Percentiles rank a stretch among this genome's conserved stretches.
Evolutionary conservation across 2,888 invertebrate genomes (phyloP).

Genomic region (Rhimphoctona megacephalus): DNA sequence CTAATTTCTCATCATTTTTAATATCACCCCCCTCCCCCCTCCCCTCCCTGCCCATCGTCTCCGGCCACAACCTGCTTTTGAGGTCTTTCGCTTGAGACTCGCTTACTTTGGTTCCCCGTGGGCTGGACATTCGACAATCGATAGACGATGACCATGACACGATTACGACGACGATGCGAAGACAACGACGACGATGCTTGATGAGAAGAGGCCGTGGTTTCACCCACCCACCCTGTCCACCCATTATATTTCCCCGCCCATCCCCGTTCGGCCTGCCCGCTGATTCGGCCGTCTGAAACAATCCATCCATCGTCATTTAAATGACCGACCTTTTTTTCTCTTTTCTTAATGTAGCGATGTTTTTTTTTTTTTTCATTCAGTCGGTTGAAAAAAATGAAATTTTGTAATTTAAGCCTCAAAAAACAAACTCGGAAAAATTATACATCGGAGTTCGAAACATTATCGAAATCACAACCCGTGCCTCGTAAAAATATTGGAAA

Average conservation of each 20-base stretch:
- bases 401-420: not conserved
- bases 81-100: slow-evolving; percentile 53
- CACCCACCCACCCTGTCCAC: slow-evolving; percentile 85
- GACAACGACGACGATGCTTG: slow-evolving; percentile 83
- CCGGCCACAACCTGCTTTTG: slow-evolving; percentile 57
- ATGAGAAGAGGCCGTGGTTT: slow-evolving; percentile 85
- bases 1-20: slow-evolving; percentile 68
- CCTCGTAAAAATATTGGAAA: not conserved
- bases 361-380: too few species aligned
- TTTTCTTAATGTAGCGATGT: not conserved
- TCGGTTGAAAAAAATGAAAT: not conserved
- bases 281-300: slow-evolving; percentile 83
- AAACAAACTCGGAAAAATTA: not conserved
- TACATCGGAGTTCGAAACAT: not conserved
- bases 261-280: slow-evolving; percentile 84
- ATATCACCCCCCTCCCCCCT: slow-evolving; percentile 52
- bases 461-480: not conserved
- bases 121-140: slow-evolving; percentile 70
- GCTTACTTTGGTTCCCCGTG: slow-evolving; percentile 67
- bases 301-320: slow-evolving; percentile 28
- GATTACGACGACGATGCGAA: slow-evolving; percentile 77
- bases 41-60: slow-evolving; percentile 53
- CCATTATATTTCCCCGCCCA: slow-evolving; percentile 84
- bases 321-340: not conserved
- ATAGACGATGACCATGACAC: slow-evolving; percentile 71